Conservation (phyloP, 2,888 invertebrate genomes). For the Masnerella sp. region DNA sequence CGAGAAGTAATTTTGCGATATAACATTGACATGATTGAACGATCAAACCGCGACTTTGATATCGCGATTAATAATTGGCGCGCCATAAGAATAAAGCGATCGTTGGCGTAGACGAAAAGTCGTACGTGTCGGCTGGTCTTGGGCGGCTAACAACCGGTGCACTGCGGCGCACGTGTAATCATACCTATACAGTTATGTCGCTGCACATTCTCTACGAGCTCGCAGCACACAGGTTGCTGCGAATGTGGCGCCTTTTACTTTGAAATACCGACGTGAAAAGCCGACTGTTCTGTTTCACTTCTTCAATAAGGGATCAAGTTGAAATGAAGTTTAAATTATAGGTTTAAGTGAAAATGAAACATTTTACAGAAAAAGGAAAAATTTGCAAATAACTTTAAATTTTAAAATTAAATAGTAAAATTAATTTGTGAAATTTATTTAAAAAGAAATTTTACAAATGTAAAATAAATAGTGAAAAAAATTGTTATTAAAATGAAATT, state of each 20-base stretch:
- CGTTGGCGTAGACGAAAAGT: slow-evolving; percentile 24
- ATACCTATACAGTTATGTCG: slow-evolving; percentile 60
- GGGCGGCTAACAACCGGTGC: slow-evolving; percentile 25
- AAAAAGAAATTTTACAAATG: no score
- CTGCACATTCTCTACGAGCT: slow-evolving; percentile 30
- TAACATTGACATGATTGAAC: slow-evolving; percentile 9
- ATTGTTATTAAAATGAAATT: no score
- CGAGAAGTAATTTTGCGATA: not conserved
- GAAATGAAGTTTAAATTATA: no score
- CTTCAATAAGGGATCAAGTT: no score
- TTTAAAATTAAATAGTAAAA: no score
- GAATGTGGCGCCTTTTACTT: slow-evolving; percentile 18
- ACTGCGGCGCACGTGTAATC: slow-evolving; percentile 52
- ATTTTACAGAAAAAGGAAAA: no score
- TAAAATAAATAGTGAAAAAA: no score
- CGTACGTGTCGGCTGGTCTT: slow-evolving; percentile 14
- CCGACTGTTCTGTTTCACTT: not conserved
- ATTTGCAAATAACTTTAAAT: no score
- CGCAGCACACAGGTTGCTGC: slow-evolving; percentile 20
- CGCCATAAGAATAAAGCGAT: slow-evolving; percentile 8
- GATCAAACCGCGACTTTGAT: slow-evolving; percentile 4
- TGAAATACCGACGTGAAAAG: slow-evolving; percentile 8
- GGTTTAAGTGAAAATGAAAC: no score
- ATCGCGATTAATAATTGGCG: slow-evolving; percentile 27
- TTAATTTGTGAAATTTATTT: no score